Evolutionary conservation across 2,888 invertebrate species (phyloP).

Genomic region (Eupithecia tripunctaria): DNA sequence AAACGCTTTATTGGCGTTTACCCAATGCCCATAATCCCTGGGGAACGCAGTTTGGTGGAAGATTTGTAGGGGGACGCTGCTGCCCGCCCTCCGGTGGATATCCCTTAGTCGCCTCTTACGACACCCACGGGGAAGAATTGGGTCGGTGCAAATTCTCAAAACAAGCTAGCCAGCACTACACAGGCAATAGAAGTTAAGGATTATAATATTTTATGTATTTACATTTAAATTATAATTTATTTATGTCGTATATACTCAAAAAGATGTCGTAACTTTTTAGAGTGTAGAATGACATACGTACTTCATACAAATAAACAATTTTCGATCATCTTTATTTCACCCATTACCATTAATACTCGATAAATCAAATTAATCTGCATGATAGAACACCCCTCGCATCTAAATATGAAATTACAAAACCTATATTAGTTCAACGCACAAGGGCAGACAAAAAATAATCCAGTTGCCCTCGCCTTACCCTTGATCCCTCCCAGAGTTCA

Average conservation of each 20-base stretch:
- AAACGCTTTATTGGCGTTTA: too few species aligned
- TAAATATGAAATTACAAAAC: constrained; percentile 1
- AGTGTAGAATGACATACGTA: background rate
- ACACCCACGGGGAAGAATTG: too few species aligned
- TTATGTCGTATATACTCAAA: background rate
- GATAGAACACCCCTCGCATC: background rate
- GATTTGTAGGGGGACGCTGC: too few species aligned
- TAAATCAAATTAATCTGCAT: background rate
- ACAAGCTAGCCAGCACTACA: too few species aligned
- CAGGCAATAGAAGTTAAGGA: too few species aligned
- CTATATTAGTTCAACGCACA: constrained; percentile 7
- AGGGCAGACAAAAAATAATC: constrained; percentile 18
- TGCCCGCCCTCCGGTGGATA: too few species aligned
- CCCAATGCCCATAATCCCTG: too few species aligned
- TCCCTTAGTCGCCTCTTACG: too few species aligned
- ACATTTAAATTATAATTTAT: background rate
- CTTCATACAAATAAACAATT: background rate
- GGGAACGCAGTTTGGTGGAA: too few species aligned
- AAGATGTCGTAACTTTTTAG: background rate
- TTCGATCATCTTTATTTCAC: background rate
- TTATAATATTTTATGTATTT: background rate
- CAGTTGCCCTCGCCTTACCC: constrained; percentile 24
- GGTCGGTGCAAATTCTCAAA: too few species aligned
- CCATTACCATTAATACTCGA: background rate
- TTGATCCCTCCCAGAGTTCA: constrained; percentile 40